Conservation (phyloP, 2,888 invertebrate species). For the Drosophila bunnanda region DNA sequence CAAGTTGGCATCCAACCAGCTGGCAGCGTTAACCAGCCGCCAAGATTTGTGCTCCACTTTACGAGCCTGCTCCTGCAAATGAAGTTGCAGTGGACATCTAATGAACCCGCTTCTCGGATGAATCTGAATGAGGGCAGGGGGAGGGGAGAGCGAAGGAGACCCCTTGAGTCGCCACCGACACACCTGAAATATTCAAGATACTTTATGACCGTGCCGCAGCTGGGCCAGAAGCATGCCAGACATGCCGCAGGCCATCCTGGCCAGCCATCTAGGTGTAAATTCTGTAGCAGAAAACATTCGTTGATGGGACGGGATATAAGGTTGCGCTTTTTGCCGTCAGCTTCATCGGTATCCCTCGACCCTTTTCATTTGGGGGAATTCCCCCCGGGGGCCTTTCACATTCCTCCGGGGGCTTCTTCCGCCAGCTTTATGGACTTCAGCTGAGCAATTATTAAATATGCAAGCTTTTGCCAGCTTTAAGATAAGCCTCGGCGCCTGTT, state of each 20-base stretch:
- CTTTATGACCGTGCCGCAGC: slow-evolving; percentile 64
- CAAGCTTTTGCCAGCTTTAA: slow-evolving; percentile 65
- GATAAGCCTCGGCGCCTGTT: slow-evolving; percentile 7
- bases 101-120: slow-evolving; percentile 41
- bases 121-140: slow-evolving; percentile 9
- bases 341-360: slow-evolving; percentile 46
- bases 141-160: background rate
- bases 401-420: slow-evolving; percentile 60
- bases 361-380: slow-evolving; percentile 55
- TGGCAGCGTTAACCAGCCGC: slow-evolving; percentile 22
- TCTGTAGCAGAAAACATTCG: slow-evolving; percentile 65
- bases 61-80: slow-evolving; percentile 34
- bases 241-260: slow-evolving; percentile 36
- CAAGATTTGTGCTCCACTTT: slow-evolving; percentile 24
- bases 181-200: slow-evolving; percentile 77
- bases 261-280: slow-evolving; percentile 60
- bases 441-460: slow-evolving; percentile 73
- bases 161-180: slow-evolving; percentile 34
- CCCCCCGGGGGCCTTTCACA: slow-evolving; percentile 26
- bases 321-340: slow-evolving; percentile 62
- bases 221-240: slow-evolving; percentile 62
- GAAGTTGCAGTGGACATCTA: slow-evolving; percentile 56
- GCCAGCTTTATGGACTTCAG: slow-evolving; percentile 66
- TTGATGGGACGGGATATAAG: slow-evolving; percentile 57
- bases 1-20: slow-evolving; percentile 26